These are phyloP conservation scores for Cyanocitta stelleri DNA, from an alignment of 2,113 vertebrate genomes.

Conservation along the genomic window DNA sequence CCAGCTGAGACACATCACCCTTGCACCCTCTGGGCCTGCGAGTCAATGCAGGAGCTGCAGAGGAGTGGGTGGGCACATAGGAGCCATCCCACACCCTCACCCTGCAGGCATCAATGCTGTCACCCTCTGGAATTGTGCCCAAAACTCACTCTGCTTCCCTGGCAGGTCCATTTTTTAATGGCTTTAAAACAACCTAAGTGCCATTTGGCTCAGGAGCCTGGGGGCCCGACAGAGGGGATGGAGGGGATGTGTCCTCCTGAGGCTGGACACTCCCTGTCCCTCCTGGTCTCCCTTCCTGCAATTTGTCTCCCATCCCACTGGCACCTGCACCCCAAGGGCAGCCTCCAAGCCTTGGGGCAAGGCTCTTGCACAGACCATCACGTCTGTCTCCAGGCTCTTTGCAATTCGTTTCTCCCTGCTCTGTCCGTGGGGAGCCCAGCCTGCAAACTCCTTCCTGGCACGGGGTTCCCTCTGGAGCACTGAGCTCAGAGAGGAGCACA, in stretches of 20 bases:
- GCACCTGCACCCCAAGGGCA: background rate
- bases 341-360: background rate
- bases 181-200: background rate
- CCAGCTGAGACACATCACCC: background rate
- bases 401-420: background rate
- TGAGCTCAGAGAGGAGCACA: rapidly evolving
- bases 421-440: background rate
- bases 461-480: background rate
- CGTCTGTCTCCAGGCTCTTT: background rate
- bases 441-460: background rate
- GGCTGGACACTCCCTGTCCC: background rate
- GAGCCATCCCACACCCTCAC: background rate
- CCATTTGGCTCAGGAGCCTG: background rate
- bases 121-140: background rate
- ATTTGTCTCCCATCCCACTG: background rate
- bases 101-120: background rate
- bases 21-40: background rate
- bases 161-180: background rate
- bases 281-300: background rate
- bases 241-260: background rate
- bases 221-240: background rate
- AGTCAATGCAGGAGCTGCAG: background rate
- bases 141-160: background rate
- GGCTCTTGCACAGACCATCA: background rate
- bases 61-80: background rate